Conservation (phyloP, 2,888 invertebrate species). For the Rhopalosiphum nymphaeae region DNA sequence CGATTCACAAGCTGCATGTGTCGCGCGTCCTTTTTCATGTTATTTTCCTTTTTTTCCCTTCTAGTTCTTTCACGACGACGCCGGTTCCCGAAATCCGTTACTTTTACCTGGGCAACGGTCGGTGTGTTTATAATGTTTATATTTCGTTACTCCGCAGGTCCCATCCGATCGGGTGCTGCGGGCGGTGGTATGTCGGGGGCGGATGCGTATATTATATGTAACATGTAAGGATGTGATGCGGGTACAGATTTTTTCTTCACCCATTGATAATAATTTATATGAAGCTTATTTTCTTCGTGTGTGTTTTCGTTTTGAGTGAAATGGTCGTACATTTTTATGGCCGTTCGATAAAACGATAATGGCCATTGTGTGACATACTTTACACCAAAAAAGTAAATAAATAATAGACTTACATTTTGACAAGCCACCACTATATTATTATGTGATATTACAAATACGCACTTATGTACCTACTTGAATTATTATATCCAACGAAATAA, state of each 20-base stretch:
- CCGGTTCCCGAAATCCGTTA: constrained; percentile 51
- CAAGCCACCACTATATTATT: neutral
- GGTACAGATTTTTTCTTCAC: constrained; percentile 5
- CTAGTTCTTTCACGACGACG: neutral
- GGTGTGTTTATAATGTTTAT: neutral
- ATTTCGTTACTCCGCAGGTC: neutral
- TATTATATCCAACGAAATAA: neutral
- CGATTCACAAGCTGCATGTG: constrained; percentile 44
- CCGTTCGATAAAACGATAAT: constrained; percentile 46
- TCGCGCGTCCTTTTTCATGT: neutral
- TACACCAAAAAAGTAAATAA: constrained; percentile 4
- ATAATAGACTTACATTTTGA: constrained; percentile 15
- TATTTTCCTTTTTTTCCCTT: constrained; percentile 2
- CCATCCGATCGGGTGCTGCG: neutral
- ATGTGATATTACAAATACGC: neutral
- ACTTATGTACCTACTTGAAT: neutral
- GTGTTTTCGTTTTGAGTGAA: constrained; percentile 46
- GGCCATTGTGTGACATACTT: neutral
- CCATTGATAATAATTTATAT: constrained; percentile 40
- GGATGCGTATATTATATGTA: constrained; percentile 16
- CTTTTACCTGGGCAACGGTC: constrained; percentile 53
- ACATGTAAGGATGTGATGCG: neutral
- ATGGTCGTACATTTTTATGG: constrained; percentile 36
- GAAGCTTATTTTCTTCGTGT: constrained; percentile 42
- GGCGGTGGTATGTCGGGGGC: constrained; percentile 17